Conservation (phyloP, 2,888 invertebrate species). For the Himalopsyche japonica region DNA sequence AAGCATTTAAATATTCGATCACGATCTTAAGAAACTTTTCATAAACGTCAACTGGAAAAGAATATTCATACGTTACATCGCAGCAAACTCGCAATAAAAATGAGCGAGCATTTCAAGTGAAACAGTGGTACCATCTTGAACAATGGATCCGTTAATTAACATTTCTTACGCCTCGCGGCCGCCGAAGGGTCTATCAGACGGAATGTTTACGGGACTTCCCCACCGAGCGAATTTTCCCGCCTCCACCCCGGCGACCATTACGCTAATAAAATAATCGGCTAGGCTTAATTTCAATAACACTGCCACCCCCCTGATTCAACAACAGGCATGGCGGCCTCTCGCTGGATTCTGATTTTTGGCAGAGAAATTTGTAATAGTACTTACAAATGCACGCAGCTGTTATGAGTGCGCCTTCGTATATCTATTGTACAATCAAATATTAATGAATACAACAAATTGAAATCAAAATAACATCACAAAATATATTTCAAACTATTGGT, state of each 20-base stretch:
- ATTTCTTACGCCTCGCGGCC: constrained; percentile 70
- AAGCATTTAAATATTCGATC: too few relatives aligned
- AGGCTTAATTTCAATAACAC: constrained; percentile 40
- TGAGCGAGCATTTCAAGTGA: not conserved
- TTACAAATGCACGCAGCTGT: too few relatives aligned
- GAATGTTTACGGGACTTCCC: constrained; percentile 43
- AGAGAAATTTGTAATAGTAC: not conserved
- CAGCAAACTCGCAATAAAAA: not conserved
- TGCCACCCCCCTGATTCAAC: constrained; percentile 11
- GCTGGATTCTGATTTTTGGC: constrained; percentile 8
- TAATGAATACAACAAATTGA: too few relatives aligned
- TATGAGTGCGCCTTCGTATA: too few relatives aligned
- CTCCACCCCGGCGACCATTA: constrained; percentile 9
- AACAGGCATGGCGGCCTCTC: not conserved
- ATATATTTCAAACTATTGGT: too few relatives aligned
- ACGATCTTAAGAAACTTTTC: not conserved
- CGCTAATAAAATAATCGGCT: constrained; percentile 41
- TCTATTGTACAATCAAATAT: too few relatives aligned
- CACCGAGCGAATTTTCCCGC: constrained; percentile 44
- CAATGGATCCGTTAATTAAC: constrained; percentile 80
- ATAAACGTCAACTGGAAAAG: not conserved
- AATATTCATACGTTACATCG: constrained; percentile 23
- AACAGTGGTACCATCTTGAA: constrained; percentile 63
- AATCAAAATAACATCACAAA: too few relatives aligned
- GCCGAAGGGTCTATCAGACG: constrained; percentile 64